Percentiles rank a stretch among this genome's conserved stretches.
Evolutionary conservation across 2,797 vertebrate species (phyloP).

Genomic region (Cryptoblepharus egeriae): DNA sequence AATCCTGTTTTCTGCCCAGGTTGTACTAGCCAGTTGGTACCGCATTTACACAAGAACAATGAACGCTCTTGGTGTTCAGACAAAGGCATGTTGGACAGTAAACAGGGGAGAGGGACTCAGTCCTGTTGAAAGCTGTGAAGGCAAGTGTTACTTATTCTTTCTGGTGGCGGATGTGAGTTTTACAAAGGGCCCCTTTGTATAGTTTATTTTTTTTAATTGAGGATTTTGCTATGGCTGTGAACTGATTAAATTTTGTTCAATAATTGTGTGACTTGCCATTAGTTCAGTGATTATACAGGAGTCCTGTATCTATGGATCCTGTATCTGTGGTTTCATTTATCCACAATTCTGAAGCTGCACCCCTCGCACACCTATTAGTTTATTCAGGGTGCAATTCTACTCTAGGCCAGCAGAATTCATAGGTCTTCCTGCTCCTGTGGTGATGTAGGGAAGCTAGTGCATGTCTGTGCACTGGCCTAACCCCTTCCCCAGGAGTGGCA

Average conservation of each 20-base stretch:
- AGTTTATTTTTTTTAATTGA: not conserved
- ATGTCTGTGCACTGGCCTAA: no score
- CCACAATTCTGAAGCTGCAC: no score
- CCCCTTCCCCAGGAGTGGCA: no score
- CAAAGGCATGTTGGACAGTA: conserved; percentile 95
- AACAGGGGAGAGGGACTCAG: conserved; percentile 93
- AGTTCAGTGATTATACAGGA: not conserved
- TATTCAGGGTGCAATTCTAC: no score
- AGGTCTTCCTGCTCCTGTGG: no score
- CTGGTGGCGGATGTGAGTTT: not conserved
- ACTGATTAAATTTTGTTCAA: not conserved
- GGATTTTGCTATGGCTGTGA: not conserved
- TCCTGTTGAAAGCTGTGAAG: conserved; percentile 97
- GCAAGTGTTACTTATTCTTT: conserved; percentile 67
- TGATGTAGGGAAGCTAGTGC: no score
- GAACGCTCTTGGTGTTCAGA: conserved; percentile 86
- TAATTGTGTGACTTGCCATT: not conserved
- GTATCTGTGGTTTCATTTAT: no score
- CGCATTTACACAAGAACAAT: conserved; percentile 86
- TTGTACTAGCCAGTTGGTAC: conserved; percentile 96
- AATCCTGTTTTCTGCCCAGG: conserved; percentile 78
- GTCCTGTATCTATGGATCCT: no score
- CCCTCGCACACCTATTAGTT: no score
- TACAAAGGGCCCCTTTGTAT: not conserved
- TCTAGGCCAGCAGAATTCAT: no score